phyloP scores from a whole-genome alignment of 1,140 invertebrate genomes.

The Ceratina japonica region DNA sequence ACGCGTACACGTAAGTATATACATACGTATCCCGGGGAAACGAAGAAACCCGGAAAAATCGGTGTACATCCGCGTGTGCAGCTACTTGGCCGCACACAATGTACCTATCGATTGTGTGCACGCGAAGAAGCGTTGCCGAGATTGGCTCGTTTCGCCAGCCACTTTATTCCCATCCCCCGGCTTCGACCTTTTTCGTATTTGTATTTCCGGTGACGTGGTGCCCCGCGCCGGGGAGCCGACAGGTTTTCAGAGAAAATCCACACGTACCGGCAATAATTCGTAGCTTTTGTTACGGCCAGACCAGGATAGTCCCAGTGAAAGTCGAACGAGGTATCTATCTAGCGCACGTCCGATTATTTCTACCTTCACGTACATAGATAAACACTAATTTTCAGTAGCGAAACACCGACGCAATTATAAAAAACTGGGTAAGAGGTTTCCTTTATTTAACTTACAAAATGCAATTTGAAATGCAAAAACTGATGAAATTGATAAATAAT shows the following conservation, averaged over 20 bases:
- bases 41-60: slow-evolving; percentile 12
- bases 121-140: slow-evolving; percentile 34
- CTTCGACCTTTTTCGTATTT: slow-evolving; percentile 39
- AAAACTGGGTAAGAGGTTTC: no score
- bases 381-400: no score
- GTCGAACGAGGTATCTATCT: slow-evolving; percentile 9
- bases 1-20: background rate
- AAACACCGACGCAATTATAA: no score
- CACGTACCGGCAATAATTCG: slow-evolving; percentile 37
- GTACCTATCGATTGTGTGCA: slow-evolving; percentile 34
- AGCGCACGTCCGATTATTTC: slow-evolving; percentile 7
- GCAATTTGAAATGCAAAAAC: no score
- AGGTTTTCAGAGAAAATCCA: slow-evolving; percentile 21
- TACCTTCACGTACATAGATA: background rate
- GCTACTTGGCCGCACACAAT: slow-evolving; percentile 24
- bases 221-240: background rate
- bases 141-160: slow-evolving; percentile 34
- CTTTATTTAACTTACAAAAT: no score
- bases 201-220: slow-evolving; percentile 34
- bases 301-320: background rate
- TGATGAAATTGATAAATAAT: no score
- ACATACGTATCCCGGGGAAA: background rate
- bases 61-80: background rate
- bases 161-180: slow-evolving; percentile 38
- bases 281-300: background rate